Conservation (phyloP, 2,797 vertebrate species). For the Melanogrammus aeglefinus region DNA sequence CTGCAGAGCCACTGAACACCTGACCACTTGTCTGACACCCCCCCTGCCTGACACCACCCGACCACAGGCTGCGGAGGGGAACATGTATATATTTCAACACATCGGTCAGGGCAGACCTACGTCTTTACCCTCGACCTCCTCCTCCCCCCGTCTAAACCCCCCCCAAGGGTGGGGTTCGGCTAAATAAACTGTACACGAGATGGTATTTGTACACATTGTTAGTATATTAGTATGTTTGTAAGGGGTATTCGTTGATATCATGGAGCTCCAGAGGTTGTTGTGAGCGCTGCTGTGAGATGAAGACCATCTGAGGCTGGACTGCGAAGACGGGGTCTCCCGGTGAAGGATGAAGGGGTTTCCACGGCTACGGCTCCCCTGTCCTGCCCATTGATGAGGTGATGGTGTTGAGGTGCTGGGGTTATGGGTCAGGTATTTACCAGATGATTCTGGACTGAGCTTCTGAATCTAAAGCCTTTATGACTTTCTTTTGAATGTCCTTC, state of each 20-base stretch:
- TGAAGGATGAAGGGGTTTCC: neutral
- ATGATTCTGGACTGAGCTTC: neutral
- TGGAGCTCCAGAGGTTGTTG: neutral
- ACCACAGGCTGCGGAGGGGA: neutral
- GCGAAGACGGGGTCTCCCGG: neutral
- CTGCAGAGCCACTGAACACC: constrained; percentile 43
- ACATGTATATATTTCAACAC: neutral
- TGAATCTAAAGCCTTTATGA: neutral
- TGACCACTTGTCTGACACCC: constrained; percentile 14
- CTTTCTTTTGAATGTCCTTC: neutral
- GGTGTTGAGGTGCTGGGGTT: neutral
- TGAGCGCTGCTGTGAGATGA: neutral
- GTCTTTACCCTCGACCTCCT: neutral
- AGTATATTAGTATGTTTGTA: no score
- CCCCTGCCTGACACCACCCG: no score
- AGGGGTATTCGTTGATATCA: neutral
- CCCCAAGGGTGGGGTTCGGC: neutral
- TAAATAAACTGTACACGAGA: neutral
- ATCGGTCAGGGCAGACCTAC: neutral
- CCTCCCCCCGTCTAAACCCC: neutral
- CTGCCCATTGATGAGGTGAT: neutral
- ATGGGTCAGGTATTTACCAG: neutral
- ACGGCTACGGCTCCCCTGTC: neutral
- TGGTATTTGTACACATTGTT: neutral
- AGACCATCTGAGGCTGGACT: neutral